phyloP scores from a whole-genome alignment of 2,888 invertebrate species.

The Ophioninae sp. region DNA sequence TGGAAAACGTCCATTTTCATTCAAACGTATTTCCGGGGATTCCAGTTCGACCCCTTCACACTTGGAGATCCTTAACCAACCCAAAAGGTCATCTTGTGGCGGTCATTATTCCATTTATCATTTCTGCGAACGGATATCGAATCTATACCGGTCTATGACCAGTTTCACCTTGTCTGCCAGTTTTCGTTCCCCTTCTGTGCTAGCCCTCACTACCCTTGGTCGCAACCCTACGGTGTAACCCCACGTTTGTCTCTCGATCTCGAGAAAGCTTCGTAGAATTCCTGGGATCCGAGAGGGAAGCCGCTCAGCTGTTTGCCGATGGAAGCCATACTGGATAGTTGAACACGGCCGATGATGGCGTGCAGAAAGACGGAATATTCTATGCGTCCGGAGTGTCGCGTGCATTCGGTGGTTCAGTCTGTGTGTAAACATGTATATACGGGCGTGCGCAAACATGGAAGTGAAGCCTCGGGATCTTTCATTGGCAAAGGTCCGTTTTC shows the following conservation, averaged over 20 bases:
- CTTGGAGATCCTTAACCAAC: too few relatives aligned
- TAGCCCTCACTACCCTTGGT: neutral
- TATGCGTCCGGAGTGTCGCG: slow-evolving; percentile 27
- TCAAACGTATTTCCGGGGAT: too few relatives aligned
- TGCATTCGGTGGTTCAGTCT: slow-evolving; percentile 10
- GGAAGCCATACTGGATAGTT: slow-evolving; percentile 73
- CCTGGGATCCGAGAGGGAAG: slow-evolving; percentile 70
- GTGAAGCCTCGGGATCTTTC: slow-evolving; percentile 9
- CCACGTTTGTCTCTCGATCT: slow-evolving; percentile 50
- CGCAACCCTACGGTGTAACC: slow-evolving; percentile 53
- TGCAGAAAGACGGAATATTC: slow-evolving; percentile 52
- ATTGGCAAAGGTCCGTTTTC: slow-evolving; percentile 41
- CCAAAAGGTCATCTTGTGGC: too few relatives aligned
- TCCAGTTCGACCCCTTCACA: too few relatives aligned
- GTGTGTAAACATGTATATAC: neutral
- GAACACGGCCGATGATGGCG: slow-evolving; percentile 59
- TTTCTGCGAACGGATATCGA: too few relatives aligned
- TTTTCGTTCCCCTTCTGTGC: neutral
- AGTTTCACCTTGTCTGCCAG: too few relatives aligned
- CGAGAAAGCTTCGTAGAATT: slow-evolving; percentile 61
- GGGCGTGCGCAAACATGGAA: neutral
- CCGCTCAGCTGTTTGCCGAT: slow-evolving; percentile 77
- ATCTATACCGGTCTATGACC: too few relatives aligned
- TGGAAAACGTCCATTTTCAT: too few relatives aligned
- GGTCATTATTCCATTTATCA: too few relatives aligned